These are phyloP conservation scores for Drosophila bocqueti DNA, from an alignment of 1,140 invertebrate species.

Conservation along the genomic window DNA sequence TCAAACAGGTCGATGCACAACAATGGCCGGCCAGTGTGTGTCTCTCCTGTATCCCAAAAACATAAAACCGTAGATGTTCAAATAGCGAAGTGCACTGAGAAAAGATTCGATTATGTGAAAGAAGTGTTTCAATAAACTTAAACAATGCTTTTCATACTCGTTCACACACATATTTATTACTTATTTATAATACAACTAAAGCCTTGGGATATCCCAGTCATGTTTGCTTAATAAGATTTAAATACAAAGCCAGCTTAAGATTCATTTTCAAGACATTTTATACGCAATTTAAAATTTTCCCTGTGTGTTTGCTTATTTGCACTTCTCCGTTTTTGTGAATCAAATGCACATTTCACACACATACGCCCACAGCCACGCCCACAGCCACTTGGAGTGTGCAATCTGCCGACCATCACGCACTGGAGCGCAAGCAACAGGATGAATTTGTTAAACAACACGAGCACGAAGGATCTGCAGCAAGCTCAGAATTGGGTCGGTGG, in stretches of 20 bases:
- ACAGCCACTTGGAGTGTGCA: constrained; percentile 31
- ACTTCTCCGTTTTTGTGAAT: constrained; percentile 16
- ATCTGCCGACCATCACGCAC: constrained; percentile 70
- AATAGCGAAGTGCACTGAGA: not conserved
- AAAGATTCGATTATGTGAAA: not conserved
- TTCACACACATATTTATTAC: not conserved
- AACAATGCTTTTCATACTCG: too few relatives aligned
- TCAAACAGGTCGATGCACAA: constrained; percentile 82
- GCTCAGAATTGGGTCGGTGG: constrained; percentile 8
- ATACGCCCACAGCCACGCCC: constrained; percentile 16
- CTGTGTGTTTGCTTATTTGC: constrained; percentile 10
- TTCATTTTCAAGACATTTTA: not conserved
- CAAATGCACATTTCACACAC: constrained; percentile 32
- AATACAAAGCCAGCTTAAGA: too few relatives aligned
- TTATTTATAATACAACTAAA: not conserved
- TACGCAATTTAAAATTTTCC: not conserved
- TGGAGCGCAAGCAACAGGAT: constrained; percentile 81
- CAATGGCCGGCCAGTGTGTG: constrained; percentile 42
- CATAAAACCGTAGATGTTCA: constrained; percentile 25
- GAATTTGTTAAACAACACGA: constrained; percentile 81
- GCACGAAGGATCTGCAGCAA: constrained; percentile 45
- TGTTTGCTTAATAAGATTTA: not conserved
- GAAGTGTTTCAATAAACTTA: not conserved
- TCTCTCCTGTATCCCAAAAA: constrained; percentile 36
- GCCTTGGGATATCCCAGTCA: not conserved